These are phyloP conservation scores for Venustaconcha ellipsiformis DNA, from an alignment of 1,140 invertebrate species.

Conservation along the genomic window DNA sequence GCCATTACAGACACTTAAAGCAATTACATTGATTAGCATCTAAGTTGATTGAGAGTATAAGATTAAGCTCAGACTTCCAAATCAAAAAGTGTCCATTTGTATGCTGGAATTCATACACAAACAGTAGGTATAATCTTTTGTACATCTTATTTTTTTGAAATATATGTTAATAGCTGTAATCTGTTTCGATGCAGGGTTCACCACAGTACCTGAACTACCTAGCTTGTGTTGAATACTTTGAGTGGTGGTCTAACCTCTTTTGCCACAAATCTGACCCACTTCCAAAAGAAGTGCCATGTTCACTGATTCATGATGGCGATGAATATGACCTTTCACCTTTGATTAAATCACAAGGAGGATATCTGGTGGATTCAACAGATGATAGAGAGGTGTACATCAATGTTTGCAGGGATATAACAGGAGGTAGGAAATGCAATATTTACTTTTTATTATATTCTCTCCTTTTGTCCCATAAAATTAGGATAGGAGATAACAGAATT, in stretches of 20 bases:
- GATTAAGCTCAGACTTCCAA: no score
- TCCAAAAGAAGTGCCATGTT: conserved; percentile 58
- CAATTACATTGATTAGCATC: no score
- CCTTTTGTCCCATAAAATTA: no score
- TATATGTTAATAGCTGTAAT: no score
- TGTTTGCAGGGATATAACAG: conserved; percentile 59
- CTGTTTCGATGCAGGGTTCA: conserved; percentile 48
- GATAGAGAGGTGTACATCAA: conserved; percentile 59
- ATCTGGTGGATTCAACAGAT: conserved; percentile 44
- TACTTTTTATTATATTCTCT: no score
- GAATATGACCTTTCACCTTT: conserved; percentile 57
- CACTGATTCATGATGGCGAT: conserved; percentile 43
- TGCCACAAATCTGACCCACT: conserved; percentile 37
- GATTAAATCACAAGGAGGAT: conserved; percentile 52
- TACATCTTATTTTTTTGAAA: no score
- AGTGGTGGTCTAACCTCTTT: conserved; percentile 54
- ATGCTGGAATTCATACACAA: no score
- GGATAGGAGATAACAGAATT: no score
- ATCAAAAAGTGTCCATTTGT: no score
- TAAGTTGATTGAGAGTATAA: no score
- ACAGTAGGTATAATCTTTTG: no score
- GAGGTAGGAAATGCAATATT: neutral
- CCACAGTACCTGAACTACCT: conserved; percentile 48
- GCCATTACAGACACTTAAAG: no score
- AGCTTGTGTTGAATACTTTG: conserved; percentile 55